Conservation (phyloP, 2,888 invertebrate genomes). For the Epicampocera succincta region DNA sequence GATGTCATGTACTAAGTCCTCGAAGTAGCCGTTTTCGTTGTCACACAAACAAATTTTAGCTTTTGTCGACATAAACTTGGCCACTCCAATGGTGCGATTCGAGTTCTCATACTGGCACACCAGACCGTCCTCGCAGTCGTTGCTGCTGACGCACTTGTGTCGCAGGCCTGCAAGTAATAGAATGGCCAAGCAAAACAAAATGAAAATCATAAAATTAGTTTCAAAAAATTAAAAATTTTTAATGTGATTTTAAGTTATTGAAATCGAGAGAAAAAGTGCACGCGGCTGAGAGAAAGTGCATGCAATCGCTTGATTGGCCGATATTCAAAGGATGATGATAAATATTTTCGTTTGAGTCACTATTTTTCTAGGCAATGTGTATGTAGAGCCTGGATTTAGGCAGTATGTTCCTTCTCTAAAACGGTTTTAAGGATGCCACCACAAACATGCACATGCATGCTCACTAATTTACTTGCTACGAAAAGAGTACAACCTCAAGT, state of each 20-base stretch:
- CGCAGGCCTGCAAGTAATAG: slow-evolving; percentile 75
- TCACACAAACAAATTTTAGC: slow-evolving; percentile 85
- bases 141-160: slow-evolving; percentile 84
- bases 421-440: too few relatives aligned
- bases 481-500: too few relatives aligned
- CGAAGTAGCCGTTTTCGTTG: slow-evolving; percentile 84
- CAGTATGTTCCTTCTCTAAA: too few relatives aligned
- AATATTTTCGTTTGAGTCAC: too few relatives aligned
- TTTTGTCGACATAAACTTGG: slow-evolving; percentile 81
- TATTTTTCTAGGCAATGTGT: too few relatives aligned
- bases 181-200: not conserved
- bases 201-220: not conserved
- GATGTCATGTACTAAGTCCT: slow-evolving; percentile 83
- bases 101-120: slow-evolving; percentile 84
- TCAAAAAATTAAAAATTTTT: not conserved
- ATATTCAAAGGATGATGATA: too few relatives aligned
- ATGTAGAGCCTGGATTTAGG: too few relatives aligned
- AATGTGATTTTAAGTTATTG: not conserved
- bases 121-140: slow-evolving; percentile 86
- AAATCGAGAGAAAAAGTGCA: too few relatives aligned
- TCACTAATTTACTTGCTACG: too few relatives aligned
- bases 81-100: slow-evolving; percentile 82
- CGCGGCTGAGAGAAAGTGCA: too few relatives aligned
- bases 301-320: too few relatives aligned
- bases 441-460: too few relatives aligned